Evolutionary conservation across 2,797 vertebrate species (phyloP), one percentile per base, ranked within the genome.

Genomic region (Phoeniculus purpureus): DNA sequence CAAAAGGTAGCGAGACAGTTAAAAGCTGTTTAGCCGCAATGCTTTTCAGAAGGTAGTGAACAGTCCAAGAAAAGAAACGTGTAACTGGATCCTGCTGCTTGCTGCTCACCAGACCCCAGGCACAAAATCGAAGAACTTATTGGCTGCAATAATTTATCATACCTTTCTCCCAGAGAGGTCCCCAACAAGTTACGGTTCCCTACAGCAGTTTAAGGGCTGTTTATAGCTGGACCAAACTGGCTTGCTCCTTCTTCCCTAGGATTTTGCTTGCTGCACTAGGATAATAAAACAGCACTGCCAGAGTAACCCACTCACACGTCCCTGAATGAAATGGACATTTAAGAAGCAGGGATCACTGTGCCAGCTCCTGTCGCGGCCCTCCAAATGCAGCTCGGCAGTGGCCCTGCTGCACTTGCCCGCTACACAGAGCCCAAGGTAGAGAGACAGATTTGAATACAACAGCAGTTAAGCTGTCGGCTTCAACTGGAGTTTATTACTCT

Each of bases 131-230:
- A 95, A 95, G 90, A 94, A 92, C 76, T 81, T 91, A 94, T 7
- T 96, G 89, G 86, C 72, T 95, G 82, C 81, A 87, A 97, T 93
- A 94, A 95, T 96, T 97, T 95, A 94, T 92, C 92, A 90, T 94
- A 83, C 65, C 73, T 95, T 94, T 83, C 84, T 89, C 93, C 79
- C 93, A 94, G 92, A 86, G 90, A 82, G 73, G 58, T 86, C 94
- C 79, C 88, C 93, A 89, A 93, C 92, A 64, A 79, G 75, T 74
- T 50, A 90, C 79, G 87, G 60, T 29, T 87, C 79, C 88, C 58
- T 87, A 29, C 22, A 81, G 89, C 77, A 91, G 76, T 54, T 43
- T 94, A 95, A 93, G 81, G 73, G 56, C 55, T 94, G 85, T 94
- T 93, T 90, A 93, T 54, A 93, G 92, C 81, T 55, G 81, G 51